Percentiles rank a stretch among this genome's conserved stretches.
phyloP scores from a whole-genome alignment of 2,797 vertebrate genomes.

The Thripadectes ignobilis region DNA sequence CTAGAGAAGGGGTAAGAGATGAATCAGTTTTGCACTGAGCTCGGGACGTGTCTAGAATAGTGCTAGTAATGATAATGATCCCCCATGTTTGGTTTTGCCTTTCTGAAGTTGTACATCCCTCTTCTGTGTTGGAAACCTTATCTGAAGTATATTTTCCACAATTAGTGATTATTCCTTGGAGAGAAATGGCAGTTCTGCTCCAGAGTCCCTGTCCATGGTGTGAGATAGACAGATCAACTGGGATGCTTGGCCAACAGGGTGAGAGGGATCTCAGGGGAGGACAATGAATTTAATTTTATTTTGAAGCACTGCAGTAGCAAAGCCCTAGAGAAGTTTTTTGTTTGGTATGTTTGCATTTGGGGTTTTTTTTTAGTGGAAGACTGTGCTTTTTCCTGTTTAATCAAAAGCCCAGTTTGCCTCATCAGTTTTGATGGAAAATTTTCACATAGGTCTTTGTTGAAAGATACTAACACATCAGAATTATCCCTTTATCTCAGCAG shows the following conservation, averaged over 20 bases:
- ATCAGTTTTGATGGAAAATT: not conserved
- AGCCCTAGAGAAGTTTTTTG: not conserved
- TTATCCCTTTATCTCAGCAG: constrained; percentile 41
- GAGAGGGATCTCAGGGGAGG: not conserved
- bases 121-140: not conserved
- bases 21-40: not conserved
- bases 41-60: not conserved
- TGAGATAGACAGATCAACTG: not conserved
- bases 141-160: not conserved
- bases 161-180: not conserved
- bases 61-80: not conserved
- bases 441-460: not conserved
- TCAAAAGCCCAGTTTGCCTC: constrained; percentile 1
- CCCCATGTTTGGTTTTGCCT: not conserved
- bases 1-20: not conserved
- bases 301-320: not conserved
- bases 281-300: not conserved
- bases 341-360: not conserved
- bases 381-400: not conserved
- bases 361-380: not conserved
- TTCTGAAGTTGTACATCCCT: not conserved
- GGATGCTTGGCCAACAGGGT: not conserved
- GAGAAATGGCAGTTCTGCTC: not conserved
- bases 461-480: not conserved
- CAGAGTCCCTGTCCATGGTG: not conserved